These are phyloP conservation scores for Eira barbara DNA, from an alignment of 2,113 vertebrate genomes.

Conservation along the genomic window DNA sequence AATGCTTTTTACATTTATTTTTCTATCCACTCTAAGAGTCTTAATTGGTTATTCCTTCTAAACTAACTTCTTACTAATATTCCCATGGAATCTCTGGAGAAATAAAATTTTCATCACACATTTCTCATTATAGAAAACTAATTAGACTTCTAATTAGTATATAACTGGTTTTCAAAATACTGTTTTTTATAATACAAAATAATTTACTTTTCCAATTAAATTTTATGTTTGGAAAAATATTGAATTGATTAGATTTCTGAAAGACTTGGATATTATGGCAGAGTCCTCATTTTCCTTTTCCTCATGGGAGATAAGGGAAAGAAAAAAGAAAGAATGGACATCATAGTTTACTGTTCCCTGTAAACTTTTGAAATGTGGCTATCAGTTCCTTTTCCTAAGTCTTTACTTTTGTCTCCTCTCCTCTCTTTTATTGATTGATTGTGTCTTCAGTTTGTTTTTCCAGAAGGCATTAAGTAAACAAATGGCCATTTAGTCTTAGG, in stretches of 20 bases:
- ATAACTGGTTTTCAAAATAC: slow-evolving; percentile 57
- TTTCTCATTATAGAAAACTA: slow-evolving; percentile 60
- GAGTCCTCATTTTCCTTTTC: not conserved
- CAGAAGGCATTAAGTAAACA: not conserved
- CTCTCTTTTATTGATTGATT: not conserved
- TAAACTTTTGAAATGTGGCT: not conserved
- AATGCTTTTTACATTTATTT: slow-evolving; percentile 12
- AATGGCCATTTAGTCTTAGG: not conserved
- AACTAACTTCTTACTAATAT: slow-evolving; percentile 46
- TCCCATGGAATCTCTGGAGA: slow-evolving; percentile 37
- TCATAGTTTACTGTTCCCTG: not conserved
- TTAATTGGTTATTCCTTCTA: slow-evolving; percentile 39
- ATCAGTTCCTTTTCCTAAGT: not conserved
- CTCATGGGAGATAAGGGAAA: not conserved
- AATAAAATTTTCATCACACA: slow-evolving; percentile 49
- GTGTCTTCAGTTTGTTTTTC: not conserved
- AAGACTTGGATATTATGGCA: not conserved
- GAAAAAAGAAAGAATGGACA: not conserved
- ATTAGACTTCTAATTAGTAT: slow-evolving; percentile 64
- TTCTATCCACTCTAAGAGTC: not conserved
- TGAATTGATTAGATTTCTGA: slow-evolving; percentile 5
- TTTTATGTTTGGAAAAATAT: slow-evolving; percentile 28
- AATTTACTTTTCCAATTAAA: slow-evolving; percentile 64
- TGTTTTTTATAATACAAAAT: slow-evolving; percentile 51
- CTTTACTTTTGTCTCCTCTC: not conserved